Percentiles rank a stretch among this genome's conserved stretches.
phyloP scores from a whole-genome alignment of 2,797 vertebrate genomes.

The Peromyscus eremicus region DNA sequence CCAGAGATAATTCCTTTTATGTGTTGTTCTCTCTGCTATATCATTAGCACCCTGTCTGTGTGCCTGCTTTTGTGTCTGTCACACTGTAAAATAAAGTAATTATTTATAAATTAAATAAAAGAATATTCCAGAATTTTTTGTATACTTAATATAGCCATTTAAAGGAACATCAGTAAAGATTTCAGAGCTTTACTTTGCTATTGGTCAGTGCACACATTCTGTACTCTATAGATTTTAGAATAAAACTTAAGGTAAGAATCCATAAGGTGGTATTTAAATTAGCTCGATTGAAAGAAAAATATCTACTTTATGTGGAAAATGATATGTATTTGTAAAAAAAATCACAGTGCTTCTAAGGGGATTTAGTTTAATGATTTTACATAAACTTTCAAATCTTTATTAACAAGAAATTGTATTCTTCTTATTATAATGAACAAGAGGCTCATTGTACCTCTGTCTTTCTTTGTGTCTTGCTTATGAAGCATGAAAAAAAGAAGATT shows the following conservation, averaged over 20 bases:
- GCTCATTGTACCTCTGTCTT: not conserved
- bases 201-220: not conserved
- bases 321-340: not conserved
- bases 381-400: slow-evolving; percentile 2
- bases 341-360: not conserved
- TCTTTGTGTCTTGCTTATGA: slow-evolving; percentile 38
- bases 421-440: not conserved
- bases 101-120: slow-evolving; percentile 45
- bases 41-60: not conserved
- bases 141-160: not conserved
- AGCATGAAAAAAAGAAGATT: not conserved
- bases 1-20: not conserved
- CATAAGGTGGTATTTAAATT: slow-evolving; percentile 5
- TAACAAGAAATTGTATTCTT: not conserved
- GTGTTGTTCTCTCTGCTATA: not conserved
- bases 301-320: not conserved
- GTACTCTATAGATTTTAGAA: not conserved
- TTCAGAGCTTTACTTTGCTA: not conserved
- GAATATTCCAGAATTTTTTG: not conserved
- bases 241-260: not conserved
- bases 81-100: not conserved
- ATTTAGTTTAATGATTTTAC: not conserved
- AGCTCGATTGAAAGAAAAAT: not conserved
- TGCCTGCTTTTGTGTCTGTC: not conserved
- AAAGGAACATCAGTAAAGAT: not conserved